Conservation (phyloP, 2,113 vertebrate species). For the Oceanites oceanicus region DNA sequence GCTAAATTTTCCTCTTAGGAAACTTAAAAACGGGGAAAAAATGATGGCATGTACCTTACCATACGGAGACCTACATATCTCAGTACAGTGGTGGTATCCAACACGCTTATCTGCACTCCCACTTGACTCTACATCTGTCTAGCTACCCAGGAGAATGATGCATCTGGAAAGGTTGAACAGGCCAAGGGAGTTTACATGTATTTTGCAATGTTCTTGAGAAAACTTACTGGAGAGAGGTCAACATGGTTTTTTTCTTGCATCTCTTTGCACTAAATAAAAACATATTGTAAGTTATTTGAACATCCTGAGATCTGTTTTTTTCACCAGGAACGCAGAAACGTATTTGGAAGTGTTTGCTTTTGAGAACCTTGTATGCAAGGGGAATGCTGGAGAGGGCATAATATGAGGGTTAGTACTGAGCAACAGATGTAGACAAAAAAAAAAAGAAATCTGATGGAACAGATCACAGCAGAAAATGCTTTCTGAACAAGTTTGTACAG, state of each 20-base stretch:
- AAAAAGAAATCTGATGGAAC: neutral
- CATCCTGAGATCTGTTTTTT: neutral
- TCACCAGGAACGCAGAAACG: neutral
- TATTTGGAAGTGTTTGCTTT: neutral
- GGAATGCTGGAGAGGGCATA: neutral
- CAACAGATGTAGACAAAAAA: neutral
- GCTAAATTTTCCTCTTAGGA: neutral
- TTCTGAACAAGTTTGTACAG: neutral
- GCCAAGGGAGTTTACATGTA: slow-evolving; percentile 29
- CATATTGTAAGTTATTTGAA: neutral
- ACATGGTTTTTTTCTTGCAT: neutral
- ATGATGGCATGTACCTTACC: neutral
- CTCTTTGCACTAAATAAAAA: slow-evolving; percentile 14
- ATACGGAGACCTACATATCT: neutral
- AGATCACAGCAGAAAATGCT: neutral
- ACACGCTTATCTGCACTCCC: slow-evolving; percentile 54
- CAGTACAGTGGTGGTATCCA: neutral
- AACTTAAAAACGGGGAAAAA: neutral
- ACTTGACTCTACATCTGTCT: slow-evolving; percentile 34
- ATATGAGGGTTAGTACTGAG: neutral
- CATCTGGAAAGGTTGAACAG: slow-evolving; percentile 73
- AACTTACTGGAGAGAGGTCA: slow-evolving; percentile 46
- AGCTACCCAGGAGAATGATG: slow-evolving; percentile 28
- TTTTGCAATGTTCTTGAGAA: slow-evolving; percentile 52
- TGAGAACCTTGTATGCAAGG: neutral